phyloP scores from a whole-genome alignment of 2,113 vertebrate genomes.

The Syngnathus floridae region DNA sequence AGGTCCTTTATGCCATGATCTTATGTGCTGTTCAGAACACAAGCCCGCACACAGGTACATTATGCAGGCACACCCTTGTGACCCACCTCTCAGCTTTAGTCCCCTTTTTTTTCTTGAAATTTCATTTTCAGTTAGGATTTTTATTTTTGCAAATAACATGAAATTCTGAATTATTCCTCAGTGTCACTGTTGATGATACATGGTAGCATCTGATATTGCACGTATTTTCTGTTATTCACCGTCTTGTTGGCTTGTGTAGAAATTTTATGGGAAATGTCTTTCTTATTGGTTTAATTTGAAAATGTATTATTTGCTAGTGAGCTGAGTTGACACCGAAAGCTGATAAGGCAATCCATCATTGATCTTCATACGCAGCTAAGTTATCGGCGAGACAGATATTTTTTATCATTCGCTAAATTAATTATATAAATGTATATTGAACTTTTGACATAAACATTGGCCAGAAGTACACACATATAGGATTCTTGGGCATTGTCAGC shows the following conservation, averaged over 20 bases:
- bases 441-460: background rate
- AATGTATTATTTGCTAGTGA: background rate
- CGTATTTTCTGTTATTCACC: background rate
- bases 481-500: background rate
- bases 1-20: constrained; percentile 85
- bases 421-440: background rate
- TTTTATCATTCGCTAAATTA: background rate
- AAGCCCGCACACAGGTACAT: constrained; percentile 83
- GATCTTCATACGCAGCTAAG: background rate
- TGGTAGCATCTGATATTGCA: constrained; percentile 3
- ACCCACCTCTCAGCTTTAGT: constrained; percentile 73
- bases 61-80: constrained; percentile 79
- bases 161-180: background rate
- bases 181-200: background rate
- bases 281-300: background rate
- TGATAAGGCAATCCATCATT: background rate
- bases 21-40: constrained; percentile 82
- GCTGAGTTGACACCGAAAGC: background rate
- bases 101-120: background rate
- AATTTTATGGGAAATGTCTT: background rate
- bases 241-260: background rate
- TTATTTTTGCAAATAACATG: background rate
- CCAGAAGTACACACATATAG: background rate
- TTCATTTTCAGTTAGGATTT: background rate
- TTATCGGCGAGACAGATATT: background rate